phyloP scores from a whole-genome alignment of 2,888 invertebrate species.

The Coleophora deauratella region DNA sequence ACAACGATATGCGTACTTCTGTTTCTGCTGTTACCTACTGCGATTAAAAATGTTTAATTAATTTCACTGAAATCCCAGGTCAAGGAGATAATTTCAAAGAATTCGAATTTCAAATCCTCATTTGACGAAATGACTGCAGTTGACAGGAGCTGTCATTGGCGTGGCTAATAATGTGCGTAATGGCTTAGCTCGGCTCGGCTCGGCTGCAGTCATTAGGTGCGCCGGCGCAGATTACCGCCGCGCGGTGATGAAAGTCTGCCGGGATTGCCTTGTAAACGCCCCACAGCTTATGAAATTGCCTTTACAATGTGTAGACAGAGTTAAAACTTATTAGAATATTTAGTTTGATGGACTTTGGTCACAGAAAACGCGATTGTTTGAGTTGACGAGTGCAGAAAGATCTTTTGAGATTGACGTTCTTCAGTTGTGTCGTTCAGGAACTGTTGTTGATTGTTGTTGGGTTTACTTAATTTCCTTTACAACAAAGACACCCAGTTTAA shows the following conservation, averaged over 20 bases:
- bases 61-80: no score
- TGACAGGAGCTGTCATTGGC: constrained; percentile 17
- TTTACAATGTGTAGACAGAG: constrained; percentile 30
- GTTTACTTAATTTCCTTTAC: no score
- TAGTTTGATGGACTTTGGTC: no score
- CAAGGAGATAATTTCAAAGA: background rate
- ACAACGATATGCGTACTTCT: no score
- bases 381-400: no score
- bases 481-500: no score
- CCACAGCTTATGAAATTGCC: constrained; percentile 24
- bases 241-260: constrained; percentile 53
- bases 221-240: constrained; percentile 35
- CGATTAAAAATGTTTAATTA: no score
- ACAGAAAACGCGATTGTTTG: no score
- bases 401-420: no score
- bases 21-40: no score
- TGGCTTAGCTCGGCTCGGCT: constrained; percentile 23
- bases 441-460: no score
- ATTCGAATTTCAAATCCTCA: constrained; percentile 14
- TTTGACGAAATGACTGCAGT: constrained; percentile 13
- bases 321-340: constrained; percentile 4
- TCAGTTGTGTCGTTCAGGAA: no score
- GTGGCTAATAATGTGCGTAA: constrained; percentile 58
- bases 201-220: background rate
- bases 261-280: constrained; percentile 67